phyloP scores from a whole-genome alignment of 1,140 invertebrate species.

The Tetragnatha versicolor region DNA sequence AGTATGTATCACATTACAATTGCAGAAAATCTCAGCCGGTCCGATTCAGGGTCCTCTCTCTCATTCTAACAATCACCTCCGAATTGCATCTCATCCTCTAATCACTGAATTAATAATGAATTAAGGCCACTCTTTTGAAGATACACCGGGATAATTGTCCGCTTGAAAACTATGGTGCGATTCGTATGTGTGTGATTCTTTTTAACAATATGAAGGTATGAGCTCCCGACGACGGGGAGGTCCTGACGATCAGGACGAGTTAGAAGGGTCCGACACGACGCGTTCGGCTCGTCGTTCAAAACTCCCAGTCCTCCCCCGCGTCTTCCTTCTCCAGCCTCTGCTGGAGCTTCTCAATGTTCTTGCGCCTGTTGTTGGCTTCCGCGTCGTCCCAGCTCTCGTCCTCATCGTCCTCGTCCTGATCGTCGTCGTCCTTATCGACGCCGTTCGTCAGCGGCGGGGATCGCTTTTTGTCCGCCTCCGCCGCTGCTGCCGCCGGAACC shows the following conservation, averaged over 20 bases:
- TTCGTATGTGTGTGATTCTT: conserved; percentile 30
- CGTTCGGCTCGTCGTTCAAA: conserved; percentile 15
- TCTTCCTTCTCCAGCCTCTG: conserved; percentile 50
- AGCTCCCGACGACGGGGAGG: too few relatives aligned
- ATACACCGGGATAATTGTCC: conserved; percentile 49
- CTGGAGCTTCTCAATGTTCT: conserved; percentile 54
- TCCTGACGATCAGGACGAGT: too few relatives aligned
- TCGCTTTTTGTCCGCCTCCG: neutral
- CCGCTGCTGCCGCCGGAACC: conserved; percentile 39
- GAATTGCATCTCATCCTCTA: neutral
- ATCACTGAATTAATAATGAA: conserved; percentile 31
- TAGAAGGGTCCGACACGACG: too few relatives aligned
- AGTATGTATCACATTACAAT: conserved; percentile 53
- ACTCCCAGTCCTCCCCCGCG: conserved; percentile 54
- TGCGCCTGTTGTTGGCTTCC: conserved; percentile 47
- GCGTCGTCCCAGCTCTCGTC: conserved; percentile 39
- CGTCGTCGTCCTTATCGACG: conserved; percentile 12
- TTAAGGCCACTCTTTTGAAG: conserved; percentile 49
- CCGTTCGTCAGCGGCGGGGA: conserved; percentile 35
- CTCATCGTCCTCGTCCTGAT: conserved; percentile 23
- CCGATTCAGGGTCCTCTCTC: neutral
- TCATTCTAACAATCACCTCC: neutral
- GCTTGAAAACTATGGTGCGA: conserved; percentile 50
- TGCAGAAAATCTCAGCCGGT: conserved; percentile 49
- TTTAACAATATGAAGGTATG: conserved; percentile 50